Evolutionary conservation across 2,797 vertebrate species (phyloP), one percentile per base, ranked within the genome.

Genomic region (Cyclura pinguis): DNA sequence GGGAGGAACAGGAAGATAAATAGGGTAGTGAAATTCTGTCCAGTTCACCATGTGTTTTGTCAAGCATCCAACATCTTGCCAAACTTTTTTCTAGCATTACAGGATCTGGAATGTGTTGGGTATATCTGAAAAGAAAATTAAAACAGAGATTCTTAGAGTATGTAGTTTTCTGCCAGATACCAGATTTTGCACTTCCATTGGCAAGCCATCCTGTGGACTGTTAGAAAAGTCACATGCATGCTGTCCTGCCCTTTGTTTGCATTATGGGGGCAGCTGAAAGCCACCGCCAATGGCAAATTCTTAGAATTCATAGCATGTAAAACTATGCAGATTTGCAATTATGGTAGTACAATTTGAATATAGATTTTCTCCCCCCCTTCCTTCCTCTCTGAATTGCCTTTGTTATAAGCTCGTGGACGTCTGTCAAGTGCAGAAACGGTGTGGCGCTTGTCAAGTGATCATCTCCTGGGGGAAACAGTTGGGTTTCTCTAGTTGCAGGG

Each of bases 401-500:
- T 94, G 9, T 86, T 82, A 93, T 90, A 93, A 27, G 52, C 93
- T 93, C 93, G 50, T 86, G 64, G 89, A 78, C 94, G 88, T 91
- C 90, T 89, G 64, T 64, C 82, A 94, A 94, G 93, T 95, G 47
- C 93, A 89, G 89, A 91, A 93, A 95, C 89, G 80, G 74, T 91
- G 94, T 94, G 92, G 90, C 85, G 88, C 88, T 96, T 96, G 93
- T 93, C 94, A 96, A 95, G 93, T 95, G 94, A 93, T 96, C 93
- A 96, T 96, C 73, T 89, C 91, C 93, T 92, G 90, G 92, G 90
- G 77, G 95, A 96, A 95, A 93, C 94, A 95, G 92, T 92, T 94
- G 94, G 87, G 91, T 93, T 96, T 95, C 94, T 90, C 91, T 88
- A 94, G 91, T 95, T 95, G 80, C 74, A 95, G 95, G 92, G 89